A percentile compares a stretch with the other conserved stretches of the same genome.
These are phyloP conservation scores for Conops quadrifasciatus DNA, from an alignment of 2,888 invertebrate species.

Conservation along the genomic window DNA sequence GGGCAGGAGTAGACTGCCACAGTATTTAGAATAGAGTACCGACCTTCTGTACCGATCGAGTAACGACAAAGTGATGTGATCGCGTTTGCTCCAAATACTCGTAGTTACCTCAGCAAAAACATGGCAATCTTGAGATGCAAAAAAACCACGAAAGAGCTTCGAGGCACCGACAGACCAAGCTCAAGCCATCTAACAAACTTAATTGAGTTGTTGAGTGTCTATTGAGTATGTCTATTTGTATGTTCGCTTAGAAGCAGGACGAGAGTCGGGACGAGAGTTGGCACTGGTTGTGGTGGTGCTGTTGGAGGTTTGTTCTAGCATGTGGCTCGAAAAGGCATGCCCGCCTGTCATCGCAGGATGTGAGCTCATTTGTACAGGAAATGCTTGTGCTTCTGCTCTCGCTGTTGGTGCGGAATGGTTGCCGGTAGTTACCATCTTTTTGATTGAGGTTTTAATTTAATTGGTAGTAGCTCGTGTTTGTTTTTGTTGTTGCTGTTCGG, in stretches of 20 bases:
- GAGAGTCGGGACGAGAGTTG: not conserved
- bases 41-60: not conserved
- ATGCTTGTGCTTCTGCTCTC: constrained; percentile 37
- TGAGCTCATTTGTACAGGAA: constrained; percentile 51
- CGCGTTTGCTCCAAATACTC: constrained; percentile 31
- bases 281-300: too few species aligned
- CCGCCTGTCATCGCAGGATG: constrained; percentile 47
- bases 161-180: too few species aligned
- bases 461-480: too few species aligned
- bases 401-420: too few species aligned
- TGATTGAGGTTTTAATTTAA: too few species aligned
- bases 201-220: constrained; percentile 54
- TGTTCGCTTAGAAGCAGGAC: constrained; percentile 20
- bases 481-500: too few species aligned
- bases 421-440: too few species aligned
- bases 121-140: constrained; percentile 8
- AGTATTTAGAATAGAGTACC: constrained; percentile 22
- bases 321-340: constrained; percentile 39
- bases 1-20: not conserved
- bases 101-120: constrained; percentile 3
- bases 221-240: constrained; percentile 47
- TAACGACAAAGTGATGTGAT: not conserved
- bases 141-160: constrained; percentile 15
- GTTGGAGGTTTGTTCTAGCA: too few species aligned
- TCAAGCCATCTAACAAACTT: constrained; percentile 35